Conservation (phyloP, 2,113 vertebrate genomes). For the Xyliphius kryptos region DNA sequence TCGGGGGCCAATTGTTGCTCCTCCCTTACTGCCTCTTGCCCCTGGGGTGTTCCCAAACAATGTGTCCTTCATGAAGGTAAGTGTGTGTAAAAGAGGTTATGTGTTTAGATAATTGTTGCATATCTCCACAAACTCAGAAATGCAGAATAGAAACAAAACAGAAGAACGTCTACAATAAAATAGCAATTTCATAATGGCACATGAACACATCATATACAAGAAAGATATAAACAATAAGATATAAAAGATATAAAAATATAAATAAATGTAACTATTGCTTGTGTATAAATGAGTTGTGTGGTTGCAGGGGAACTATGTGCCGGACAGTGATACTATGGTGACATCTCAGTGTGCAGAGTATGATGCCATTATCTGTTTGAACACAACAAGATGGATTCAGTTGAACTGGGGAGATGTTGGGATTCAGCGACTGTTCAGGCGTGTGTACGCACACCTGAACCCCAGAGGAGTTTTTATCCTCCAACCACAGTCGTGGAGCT, state of each 20-base stretch:
- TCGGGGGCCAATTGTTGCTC: conserved; percentile 74
- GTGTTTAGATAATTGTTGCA: no score
- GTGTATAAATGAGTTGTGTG: no score
- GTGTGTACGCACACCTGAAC: conserved; percentile 71
- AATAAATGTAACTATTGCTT: no score
- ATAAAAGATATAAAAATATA: no score
- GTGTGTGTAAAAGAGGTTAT: no score
- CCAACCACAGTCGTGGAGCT: conserved; percentile 78
- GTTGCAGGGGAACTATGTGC: conserved; percentile 67
- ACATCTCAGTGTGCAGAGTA: conserved; percentile 64
- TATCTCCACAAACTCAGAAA: no score
- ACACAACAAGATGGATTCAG: conserved; percentile 83
- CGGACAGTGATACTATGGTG: conserved; percentile 62
- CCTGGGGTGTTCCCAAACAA: conserved; percentile 71
- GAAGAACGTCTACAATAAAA: no score
- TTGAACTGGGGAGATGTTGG: conserved; percentile 79
- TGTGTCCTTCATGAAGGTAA: conserved; percentile 72
- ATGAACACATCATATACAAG: no score
- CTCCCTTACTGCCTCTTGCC: conserved; percentile 51
- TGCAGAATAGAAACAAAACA: no score
- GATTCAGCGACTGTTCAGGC: conserved; percentile 71
- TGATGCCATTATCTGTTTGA: conserved; percentile 78
- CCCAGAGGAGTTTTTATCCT: conserved; percentile 75
- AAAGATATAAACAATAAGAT: no score
- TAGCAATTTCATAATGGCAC: no score